Conservation (phyloP, 2,888 invertebrate genomes). For the Eupithecia exiguata region DNA sequence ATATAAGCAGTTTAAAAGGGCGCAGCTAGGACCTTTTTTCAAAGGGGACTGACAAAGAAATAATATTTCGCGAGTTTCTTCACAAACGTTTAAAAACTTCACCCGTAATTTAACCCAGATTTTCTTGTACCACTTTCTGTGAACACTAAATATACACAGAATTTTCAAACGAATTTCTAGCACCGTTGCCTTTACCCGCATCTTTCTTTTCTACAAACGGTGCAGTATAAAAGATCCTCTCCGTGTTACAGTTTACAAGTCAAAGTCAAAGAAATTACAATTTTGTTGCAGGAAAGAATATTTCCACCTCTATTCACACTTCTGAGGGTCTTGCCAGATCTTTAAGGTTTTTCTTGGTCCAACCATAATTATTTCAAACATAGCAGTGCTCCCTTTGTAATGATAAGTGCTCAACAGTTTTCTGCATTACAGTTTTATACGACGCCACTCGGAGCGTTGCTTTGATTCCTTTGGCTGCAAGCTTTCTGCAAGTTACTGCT, state of each 20-base stretch:
- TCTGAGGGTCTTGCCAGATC: not conserved
- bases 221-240: not conserved
- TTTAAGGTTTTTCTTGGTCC: not conserved
- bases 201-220: not conserved
- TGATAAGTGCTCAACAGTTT: not conserved
- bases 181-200: not conserved
- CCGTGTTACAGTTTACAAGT: not conserved
- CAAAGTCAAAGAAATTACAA: not conserved
- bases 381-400: not conserved
- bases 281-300: not conserved
- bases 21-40: not conserved
- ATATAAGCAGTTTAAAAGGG: not conserved
- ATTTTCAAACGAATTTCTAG: not conserved
- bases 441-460: not conserved
- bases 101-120: not conserved
- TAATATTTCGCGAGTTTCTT: not conserved
- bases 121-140: not conserved
- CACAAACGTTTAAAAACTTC: not conserved
- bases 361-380: not conserved
- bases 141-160: not conserved
- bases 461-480: not conserved
- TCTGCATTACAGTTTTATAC: not conserved
- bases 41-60: not conserved
- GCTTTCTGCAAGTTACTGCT: too few species aligned
- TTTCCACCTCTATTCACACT: not conserved